Percentiles rank a stretch among this genome's conserved stretches.
Evolutionary conservation across 2,797 vertebrate genomes (phyloP).

Genomic region (Rhinatrema bivittatum): DNA sequence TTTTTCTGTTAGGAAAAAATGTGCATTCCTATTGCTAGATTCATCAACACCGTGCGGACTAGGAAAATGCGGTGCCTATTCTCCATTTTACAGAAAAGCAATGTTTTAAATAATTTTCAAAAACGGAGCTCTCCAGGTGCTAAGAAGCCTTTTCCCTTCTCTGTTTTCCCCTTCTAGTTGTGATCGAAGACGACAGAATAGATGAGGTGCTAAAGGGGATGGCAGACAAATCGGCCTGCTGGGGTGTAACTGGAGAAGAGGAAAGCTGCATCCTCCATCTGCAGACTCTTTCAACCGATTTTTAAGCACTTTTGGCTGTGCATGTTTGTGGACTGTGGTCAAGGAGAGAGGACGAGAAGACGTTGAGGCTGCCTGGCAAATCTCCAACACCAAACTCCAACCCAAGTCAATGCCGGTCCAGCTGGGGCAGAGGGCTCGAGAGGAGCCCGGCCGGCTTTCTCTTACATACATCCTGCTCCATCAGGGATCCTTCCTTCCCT

Average conservation of each 20-base stretch:
- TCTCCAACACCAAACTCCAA: constrained; percentile 67
- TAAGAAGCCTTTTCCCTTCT: constrained; percentile 9
- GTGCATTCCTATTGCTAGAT: too few relatives aligned
- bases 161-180: constrained; percentile 73
- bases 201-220: constrained; percentile 97
- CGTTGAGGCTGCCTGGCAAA: constrained; percentile 79
- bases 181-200: constrained; percentile 98
- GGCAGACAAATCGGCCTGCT: constrained; percentile 91
- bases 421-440: neutral
- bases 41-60: too few relatives aligned
- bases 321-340: constrained; percentile 74
- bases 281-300: constrained; percentile 77
- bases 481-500: too few relatives aligned
- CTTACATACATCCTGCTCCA: too few relatives aligned
- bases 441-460: neutral
- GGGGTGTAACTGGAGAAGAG: constrained; percentile 74
- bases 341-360: constrained; percentile 35
- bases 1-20: too few relatives aligned
- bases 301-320: constrained; percentile 78
- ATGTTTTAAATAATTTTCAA: too few relatives aligned
- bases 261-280: constrained; percentile 49
- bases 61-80: too few relatives aligned
- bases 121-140: too few relatives aligned
- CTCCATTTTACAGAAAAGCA: too few relatives aligned
- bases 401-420: constrained; percentile 23